Evolutionary conservation across 2,113 vertebrate species (phyloP).

Genomic region (Gulo gulo): DNA sequence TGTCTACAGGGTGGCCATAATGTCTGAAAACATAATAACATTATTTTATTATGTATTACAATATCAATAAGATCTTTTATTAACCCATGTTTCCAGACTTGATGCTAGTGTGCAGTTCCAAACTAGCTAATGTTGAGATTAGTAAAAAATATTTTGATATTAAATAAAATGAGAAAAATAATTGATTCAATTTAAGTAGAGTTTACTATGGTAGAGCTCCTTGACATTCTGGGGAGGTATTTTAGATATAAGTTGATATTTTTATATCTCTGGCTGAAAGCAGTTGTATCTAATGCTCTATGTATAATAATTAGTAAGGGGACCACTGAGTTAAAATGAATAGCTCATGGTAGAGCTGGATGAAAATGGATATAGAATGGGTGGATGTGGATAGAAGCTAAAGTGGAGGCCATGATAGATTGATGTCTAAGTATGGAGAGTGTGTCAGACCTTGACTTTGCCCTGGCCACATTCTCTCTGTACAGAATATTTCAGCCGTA

Average conservation of each 20-base stretch:
- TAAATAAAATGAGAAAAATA: constrained; percentile 39
- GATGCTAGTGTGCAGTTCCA: neutral
- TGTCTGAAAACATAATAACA: constrained; percentile 28
- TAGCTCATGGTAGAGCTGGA: neutral
- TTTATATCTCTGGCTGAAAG: neutral
- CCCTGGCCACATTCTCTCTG: neutral
- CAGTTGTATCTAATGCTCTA: neutral
- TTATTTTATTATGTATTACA: constrained; percentile 39
- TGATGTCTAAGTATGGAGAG: neutral
- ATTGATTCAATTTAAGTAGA: neutral
- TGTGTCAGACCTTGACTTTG: neutral
- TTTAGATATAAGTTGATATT: constrained; percentile 19
- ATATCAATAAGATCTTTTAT: constrained; percentile 10
- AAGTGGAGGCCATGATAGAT: neutral
- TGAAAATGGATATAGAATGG: neutral
- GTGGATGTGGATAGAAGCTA: neutral
- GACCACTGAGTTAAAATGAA: neutral
- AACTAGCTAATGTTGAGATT: neutral
- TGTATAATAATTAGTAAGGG: neutral
- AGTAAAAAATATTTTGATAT: constrained; percentile 44
- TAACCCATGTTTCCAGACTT: constrained; percentile 7
- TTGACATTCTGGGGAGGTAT: neutral
- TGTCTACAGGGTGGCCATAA: neutral
- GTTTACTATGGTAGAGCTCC: neutral
- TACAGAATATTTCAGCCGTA: neutral